Conservation (phyloP, 1,140 invertebrate genomes). For the Chionoecetes opilio region DNA sequence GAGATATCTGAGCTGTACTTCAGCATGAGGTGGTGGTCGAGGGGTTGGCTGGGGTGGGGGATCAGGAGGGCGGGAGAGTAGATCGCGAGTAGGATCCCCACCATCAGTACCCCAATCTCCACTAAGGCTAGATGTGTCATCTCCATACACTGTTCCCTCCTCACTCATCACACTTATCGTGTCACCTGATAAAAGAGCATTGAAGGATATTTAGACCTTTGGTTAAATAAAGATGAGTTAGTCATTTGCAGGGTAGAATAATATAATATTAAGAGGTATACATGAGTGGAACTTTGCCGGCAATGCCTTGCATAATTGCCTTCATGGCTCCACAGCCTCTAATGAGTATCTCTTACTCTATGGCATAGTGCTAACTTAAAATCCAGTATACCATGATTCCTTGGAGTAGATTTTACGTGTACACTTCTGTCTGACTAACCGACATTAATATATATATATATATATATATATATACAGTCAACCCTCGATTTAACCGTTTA, state of each 20-base stretch:
- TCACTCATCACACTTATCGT: constrained; percentile 82
- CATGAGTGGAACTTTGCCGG: no score
- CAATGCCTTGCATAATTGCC: no score
- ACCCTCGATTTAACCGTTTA: no score
- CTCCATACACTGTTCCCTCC: constrained; percentile 81
- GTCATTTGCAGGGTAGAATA: background rate
- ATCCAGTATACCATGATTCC: no score
- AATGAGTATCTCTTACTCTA: no score
- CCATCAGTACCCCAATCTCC: constrained; percentile 77
- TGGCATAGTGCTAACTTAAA: no score
- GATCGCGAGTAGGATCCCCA: constrained; percentile 72
- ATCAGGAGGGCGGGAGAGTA: constrained; percentile 78
- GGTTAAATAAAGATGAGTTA: background rate
- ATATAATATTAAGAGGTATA: background rate
- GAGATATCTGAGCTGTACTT: constrained; percentile 81
- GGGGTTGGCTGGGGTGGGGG: constrained; percentile 74
- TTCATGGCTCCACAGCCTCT: background rate
- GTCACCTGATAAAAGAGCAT: constrained; percentile 74
- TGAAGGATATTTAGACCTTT: no score
- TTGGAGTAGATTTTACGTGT: no score
- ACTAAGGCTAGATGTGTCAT: constrained; percentile 74
- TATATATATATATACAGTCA: constrained; percentile 13
- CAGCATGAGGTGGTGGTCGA: constrained; percentile 78
- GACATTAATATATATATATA: background rate
- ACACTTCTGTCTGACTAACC: no score